These are phyloP conservation scores for Chironomus tepperi DNA, from an alignment of 1,140 invertebrate genomes.

Conservation along the genomic window DNA sequence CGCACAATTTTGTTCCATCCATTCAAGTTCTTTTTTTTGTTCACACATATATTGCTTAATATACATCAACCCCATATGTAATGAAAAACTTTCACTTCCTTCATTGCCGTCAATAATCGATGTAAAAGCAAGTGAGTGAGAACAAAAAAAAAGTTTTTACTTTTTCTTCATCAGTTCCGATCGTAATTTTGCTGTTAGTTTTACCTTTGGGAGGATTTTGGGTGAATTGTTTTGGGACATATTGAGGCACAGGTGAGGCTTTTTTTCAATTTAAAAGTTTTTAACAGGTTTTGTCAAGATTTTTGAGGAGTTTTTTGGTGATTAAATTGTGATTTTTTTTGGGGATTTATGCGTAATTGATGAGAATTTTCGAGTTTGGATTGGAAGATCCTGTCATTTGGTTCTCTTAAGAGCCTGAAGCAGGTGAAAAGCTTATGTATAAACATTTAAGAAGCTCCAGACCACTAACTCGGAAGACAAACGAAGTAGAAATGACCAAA, in stretches of 20 bases:
- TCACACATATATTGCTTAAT: too few relatives aligned
- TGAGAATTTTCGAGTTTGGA: too few relatives aligned
- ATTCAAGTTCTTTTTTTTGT: too few relatives aligned
- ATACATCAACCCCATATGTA: not conserved
- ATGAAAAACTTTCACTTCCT: slow-evolving; percentile 16
- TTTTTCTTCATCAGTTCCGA: not conserved
- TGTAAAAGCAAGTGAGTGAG: slow-evolving; percentile 8
- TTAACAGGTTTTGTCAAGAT: not conserved
- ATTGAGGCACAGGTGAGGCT: not conserved
- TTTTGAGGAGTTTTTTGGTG: not conserved
- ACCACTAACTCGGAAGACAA: too few relatives aligned
- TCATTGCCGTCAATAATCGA: slow-evolving; percentile 16
- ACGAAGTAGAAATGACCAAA: too few relatives aligned
- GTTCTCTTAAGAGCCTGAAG: too few relatives aligned
- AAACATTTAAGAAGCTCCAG: too few relatives aligned
- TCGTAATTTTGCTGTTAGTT: slow-evolving; percentile 18
- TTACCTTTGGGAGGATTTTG: not conserved
- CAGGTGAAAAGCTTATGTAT: too few relatives aligned
- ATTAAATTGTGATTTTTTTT: not conserved
- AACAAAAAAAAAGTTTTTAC: slow-evolving; percentile 4
- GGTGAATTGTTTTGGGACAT: not conserved
- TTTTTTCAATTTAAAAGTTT: not conserved
- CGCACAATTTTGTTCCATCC: too few relatives aligned
- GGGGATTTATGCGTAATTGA: too few relatives aligned
- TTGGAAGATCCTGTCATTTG: too few relatives aligned